These are phyloP conservation scores for Gallinago media DNA, from an alignment of 2,113 vertebrate genomes.

Conservation along the genomic window DNA sequence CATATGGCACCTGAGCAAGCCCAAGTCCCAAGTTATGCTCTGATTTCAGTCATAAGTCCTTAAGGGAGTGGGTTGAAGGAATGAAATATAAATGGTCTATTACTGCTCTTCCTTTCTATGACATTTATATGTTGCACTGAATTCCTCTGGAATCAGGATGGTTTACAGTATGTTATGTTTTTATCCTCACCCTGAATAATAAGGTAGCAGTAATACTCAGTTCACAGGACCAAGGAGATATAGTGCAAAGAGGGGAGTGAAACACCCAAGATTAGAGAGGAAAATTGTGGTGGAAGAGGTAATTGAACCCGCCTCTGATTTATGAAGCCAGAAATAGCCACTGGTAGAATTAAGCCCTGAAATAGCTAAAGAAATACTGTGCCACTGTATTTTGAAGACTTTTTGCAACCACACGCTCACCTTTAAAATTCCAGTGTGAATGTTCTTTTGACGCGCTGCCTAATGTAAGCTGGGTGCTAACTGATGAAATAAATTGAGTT, in stretches of 20 bases:
- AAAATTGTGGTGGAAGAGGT: background rate
- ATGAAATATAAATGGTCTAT: background rate
- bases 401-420: background rate
- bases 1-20: background rate
- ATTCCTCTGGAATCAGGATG: background rate
- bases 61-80: background rate
- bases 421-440: background rate
- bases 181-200: background rate
- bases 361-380: background rate
- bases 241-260: background rate
- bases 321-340: background rate
- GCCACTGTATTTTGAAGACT: background rate
- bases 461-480: background rate
- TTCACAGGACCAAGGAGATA: background rate
- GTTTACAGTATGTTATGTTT: background rate
- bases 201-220: background rate
- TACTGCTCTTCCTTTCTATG: background rate
- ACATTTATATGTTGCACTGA: background rate
- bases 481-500: constrained; percentile 60
- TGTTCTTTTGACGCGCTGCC: background rate
- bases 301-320: background rate
- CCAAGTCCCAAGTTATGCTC: background rate
- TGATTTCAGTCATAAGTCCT: background rate
- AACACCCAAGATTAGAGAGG: background rate
- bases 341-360: background rate